These are phyloP conservation scores for Sarcophaga bullata DNA, from an alignment of 1,140 invertebrate species.

Conservation along the genomic window DNA sequence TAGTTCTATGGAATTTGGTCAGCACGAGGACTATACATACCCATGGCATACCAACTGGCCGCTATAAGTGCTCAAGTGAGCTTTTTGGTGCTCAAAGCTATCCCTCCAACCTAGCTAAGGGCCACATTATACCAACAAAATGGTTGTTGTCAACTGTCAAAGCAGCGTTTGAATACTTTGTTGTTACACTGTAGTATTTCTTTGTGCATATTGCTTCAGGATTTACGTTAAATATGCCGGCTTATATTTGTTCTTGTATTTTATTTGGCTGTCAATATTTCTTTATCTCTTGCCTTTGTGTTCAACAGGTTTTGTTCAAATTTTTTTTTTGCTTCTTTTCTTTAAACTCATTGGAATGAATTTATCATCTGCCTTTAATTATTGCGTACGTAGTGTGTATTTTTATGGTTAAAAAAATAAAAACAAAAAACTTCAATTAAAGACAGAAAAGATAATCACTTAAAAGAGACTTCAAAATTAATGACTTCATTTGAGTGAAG, in stretches of 20 bases:
- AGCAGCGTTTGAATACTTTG: too few relatives aligned
- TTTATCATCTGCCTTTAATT: slow-evolving; percentile 21
- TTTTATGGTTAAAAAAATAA: background rate
- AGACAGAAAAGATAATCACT: background rate
- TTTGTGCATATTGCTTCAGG: too few relatives aligned
- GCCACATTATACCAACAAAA: too few relatives aligned
- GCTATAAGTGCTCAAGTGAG: too few relatives aligned
- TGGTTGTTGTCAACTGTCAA: too few relatives aligned
- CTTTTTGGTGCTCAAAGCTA: too few relatives aligned
- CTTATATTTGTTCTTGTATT: background rate
- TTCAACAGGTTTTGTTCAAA: background rate
- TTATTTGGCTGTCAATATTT: background rate
- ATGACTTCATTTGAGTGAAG: background rate
- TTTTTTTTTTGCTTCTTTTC: too few relatives aligned
- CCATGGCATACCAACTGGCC: too few relatives aligned
- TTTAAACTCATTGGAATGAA: background rate
- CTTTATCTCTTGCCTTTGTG: background rate
- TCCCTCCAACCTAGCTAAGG: too few relatives aligned
- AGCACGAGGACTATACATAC: too few relatives aligned
- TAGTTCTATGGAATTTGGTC: too few relatives aligned
- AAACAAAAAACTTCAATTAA: background rate
- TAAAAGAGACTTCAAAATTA: background rate
- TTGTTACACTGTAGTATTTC: too few relatives aligned
- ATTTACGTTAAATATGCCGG: background rate
- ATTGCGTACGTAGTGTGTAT: background rate